Evolutionary conservation across 2,888 invertebrate species (phyloP), one percentile per base, ranked within the genome.

Genomic region (Andrena flavipes): DNA sequence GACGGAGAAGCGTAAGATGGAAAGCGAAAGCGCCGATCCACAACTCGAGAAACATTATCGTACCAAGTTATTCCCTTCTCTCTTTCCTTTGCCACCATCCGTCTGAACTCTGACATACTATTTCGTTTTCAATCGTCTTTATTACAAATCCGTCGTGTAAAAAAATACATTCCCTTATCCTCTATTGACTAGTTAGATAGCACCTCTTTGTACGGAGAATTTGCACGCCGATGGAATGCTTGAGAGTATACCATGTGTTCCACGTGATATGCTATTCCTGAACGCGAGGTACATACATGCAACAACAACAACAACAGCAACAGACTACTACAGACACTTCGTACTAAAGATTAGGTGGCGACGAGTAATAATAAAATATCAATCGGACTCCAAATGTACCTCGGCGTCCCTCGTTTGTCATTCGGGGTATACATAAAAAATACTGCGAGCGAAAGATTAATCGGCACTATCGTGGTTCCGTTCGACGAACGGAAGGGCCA

Each of bases 81-180:
- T 54, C 30, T 65, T 59, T 20, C 6, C 35, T 20, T 67, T 10
- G 54, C 33, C 49, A 8, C 59, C 69, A 60, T 77, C 49, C 56
- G 67, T 71, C 74, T 70, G 63, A 82, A 83, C 83, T 79, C 67
- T 10, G 71, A 72, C 51, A 23, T 29, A 70, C 29, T 49, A 30
- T 68, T 80, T 82, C 79, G 65, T 76, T 71, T 80, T 77, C 75
- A 80, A 82, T 82, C 26, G 33, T 79, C 82, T 90, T 84, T 88
- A 87, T 88, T 88, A 87, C 89, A 87, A 80, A 88, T 88, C 87
- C 85, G 85, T 91, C 86, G 85, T 87, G 89, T 93, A 92, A 92
- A 92, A 92, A 93, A 91, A 92, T 92, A 92, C 91, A 93, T 91
- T 91, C 87, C 90, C 90, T 91, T 92, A 91, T 91, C 48, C 87